Percentiles rank a stretch among this genome's conserved stretches.
Conservation (phyloP, 2,113 vertebrate species). For the Tamias sibiricus region DNA sequence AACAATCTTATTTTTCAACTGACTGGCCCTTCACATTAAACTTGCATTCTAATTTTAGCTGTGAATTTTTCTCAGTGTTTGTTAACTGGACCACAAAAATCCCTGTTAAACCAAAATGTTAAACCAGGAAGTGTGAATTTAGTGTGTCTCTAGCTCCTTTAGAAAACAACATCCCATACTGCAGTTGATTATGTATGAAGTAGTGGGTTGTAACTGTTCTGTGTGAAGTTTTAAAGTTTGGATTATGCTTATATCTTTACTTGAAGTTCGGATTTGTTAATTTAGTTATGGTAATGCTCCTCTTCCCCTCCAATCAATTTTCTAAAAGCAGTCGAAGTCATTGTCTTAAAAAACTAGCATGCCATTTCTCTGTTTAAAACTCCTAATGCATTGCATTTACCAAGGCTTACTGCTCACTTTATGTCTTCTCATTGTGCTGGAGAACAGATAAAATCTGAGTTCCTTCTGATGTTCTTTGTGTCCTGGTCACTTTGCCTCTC, state of each 20-base stretch:
- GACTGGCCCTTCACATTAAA: slow-evolving; percentile 43
- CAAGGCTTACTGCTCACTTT: neutral
- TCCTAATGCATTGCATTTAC: neutral
- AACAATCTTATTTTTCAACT: slow-evolving; percentile 55
- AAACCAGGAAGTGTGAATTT: neutral
- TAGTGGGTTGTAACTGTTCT: neutral
- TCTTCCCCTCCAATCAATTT: neutral
- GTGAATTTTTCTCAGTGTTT: slow-evolving; percentile 39
- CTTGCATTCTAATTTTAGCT: slow-evolving; percentile 47
- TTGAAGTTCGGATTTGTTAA: neutral
- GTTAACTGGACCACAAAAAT: slow-evolving; percentile 55
- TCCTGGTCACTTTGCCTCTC: neutral
- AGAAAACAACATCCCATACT: slow-evolving; percentile 3
- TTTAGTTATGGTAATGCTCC: neutral
- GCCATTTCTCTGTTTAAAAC: neutral
- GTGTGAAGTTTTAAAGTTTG: neutral
- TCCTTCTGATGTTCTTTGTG: neutral
- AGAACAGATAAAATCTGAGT: neutral
- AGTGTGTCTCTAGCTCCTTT: neutral
- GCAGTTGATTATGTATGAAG: neutral
- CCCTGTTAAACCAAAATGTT: slow-evolving; percentile 31
- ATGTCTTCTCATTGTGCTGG: neutral
- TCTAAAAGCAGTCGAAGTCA: neutral
- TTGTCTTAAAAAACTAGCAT: neutral
- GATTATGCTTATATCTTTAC: neutral